phyloP scores from a whole-genome alignment of 2,888 invertebrate genomes.

The Drosophila bunnanda region DNA sequence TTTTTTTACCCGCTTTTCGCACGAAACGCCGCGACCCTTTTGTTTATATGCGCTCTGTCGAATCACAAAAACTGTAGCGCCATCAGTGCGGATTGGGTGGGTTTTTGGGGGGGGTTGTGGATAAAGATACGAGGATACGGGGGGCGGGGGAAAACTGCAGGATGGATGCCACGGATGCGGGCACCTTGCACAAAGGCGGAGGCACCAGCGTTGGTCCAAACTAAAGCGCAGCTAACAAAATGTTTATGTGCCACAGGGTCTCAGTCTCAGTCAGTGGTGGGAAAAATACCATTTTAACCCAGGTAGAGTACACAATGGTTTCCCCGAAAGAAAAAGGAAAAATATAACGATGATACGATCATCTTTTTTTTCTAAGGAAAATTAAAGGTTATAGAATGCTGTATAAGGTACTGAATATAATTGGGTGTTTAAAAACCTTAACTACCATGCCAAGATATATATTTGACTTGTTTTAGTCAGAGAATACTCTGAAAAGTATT shows the following conservation, averaged over 20 bases:
- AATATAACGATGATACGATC: neutral
- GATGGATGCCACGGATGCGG: conserved; percentile 38
- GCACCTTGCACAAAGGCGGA: conserved; percentile 64
- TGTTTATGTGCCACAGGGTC: conserved; percentile 65
- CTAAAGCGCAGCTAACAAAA: conserved; percentile 74
- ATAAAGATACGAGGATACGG: conserved; percentile 17
- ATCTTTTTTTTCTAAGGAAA: neutral
- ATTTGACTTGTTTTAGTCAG: no score
- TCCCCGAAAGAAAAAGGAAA: neutral
- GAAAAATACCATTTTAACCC: neutral
- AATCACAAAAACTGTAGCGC: conserved; percentile 72
- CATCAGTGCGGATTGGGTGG: conserved; percentile 35
- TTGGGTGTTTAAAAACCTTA: neutral
- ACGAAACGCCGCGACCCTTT: conserved; percentile 60
- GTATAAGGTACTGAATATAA: no score
- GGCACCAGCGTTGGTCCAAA: conserved; percentile 35
- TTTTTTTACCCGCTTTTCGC: conserved; percentile 26
- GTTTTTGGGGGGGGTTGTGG: conserved; percentile 10
- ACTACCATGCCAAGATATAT: neutral
- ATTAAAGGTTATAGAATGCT: neutral
- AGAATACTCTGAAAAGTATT: no score
- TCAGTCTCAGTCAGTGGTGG: conserved; percentile 23
- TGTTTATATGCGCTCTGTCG: conserved; percentile 74
- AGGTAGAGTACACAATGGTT: neutral
- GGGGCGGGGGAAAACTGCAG: conserved; percentile 12